phyloP scores from a whole-genome alignment of 1,140 invertebrate species.

The Scaptomyza graminum region DNA sequence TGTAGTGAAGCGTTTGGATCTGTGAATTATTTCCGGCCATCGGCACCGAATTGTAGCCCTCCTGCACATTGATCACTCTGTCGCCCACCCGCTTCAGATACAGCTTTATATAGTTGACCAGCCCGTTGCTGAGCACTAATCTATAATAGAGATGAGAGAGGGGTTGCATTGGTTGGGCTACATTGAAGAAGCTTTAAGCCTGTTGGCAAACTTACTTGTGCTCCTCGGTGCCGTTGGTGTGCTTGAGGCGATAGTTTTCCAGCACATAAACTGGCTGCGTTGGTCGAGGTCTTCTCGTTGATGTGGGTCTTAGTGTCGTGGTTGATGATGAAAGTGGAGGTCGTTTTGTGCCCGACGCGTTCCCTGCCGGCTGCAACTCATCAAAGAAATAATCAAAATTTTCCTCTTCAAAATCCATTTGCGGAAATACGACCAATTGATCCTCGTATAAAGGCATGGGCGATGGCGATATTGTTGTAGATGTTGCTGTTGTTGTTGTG shows the following conservation, averaged over 20 bases:
- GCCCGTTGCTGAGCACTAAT: slow-evolving; percentile 69
- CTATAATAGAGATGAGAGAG: slow-evolving; percentile 17
- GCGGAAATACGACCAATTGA: slow-evolving; percentile 79
- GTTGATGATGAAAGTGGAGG: slow-evolving; percentile 11
- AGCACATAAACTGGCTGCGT: slow-evolving; percentile 55
- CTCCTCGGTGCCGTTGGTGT: slow-evolving; percentile 71
- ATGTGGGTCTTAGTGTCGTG: slow-evolving; percentile 18
- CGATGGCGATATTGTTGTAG: slow-evolving; percentile 26
- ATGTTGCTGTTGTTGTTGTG: slow-evolving; percentile 19
- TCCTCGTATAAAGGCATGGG: slow-evolving; percentile 71
- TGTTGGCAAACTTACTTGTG: slow-evolving; percentile 57
- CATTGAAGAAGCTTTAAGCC: background rate
- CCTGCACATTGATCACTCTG: slow-evolving; percentile 60
- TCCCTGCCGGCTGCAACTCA: slow-evolving; percentile 33
- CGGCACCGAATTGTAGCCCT: slow-evolving; percentile 71
- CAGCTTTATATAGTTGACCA: slow-evolving; percentile 69
- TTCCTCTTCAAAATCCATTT: slow-evolving; percentile 79
- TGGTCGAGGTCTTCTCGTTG: slow-evolving; percentile 8
- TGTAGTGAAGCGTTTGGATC: slow-evolving; percentile 67
- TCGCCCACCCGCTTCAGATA: slow-evolving; percentile 52
- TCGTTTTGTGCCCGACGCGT: background rate
- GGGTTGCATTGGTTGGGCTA: background rate
- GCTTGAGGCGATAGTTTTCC: slow-evolving; percentile 64
- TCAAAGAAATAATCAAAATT: slow-evolving; percentile 79
- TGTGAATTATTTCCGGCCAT: slow-evolving; percentile 39